Conservation (phyloP, 2,797 vertebrate genomes). For the Paramormyrops hopkinsi region DNA sequence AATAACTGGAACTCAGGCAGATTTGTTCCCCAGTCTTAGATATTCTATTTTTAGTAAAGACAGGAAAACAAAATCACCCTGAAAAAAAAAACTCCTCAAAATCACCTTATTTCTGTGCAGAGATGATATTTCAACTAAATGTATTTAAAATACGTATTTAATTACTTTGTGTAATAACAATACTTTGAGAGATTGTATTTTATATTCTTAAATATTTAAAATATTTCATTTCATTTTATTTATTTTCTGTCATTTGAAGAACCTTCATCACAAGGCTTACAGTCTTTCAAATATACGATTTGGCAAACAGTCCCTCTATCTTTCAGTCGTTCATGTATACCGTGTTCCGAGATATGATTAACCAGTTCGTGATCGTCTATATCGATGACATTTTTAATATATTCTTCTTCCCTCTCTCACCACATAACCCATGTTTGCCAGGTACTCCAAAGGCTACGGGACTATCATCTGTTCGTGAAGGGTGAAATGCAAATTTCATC, state of each 20-base stretch:
- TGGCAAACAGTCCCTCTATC: too few species aligned
- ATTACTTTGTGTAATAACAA: not conserved
- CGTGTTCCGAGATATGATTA: not conserved
- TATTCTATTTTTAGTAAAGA: not conserved
- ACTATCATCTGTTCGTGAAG: too few species aligned
- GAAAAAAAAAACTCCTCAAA: not conserved
- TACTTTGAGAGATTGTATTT: not conserved
- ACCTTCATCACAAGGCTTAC: not conserved
- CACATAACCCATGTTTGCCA: not conserved
- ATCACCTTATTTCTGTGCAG: not conserved
- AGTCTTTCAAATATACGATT: not conserved
- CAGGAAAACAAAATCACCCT: not conserved
- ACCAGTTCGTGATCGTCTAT: not conserved
- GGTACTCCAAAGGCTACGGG: not conserved
- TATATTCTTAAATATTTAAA: not conserved
- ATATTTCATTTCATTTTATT: not conserved
- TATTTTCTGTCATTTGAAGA: not conserved
- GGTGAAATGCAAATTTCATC: not conserved
- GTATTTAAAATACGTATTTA: not conserved
- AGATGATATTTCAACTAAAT: not conserved
- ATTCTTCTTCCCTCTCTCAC: not conserved
- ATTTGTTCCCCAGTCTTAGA: not conserved
- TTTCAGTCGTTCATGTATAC: too few species aligned
- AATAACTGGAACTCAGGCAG: not conserved
- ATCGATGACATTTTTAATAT: not conserved